Conservation (phyloP, 2,797 vertebrate genomes). For the Parauchenoglanis punctatus region DNA sequence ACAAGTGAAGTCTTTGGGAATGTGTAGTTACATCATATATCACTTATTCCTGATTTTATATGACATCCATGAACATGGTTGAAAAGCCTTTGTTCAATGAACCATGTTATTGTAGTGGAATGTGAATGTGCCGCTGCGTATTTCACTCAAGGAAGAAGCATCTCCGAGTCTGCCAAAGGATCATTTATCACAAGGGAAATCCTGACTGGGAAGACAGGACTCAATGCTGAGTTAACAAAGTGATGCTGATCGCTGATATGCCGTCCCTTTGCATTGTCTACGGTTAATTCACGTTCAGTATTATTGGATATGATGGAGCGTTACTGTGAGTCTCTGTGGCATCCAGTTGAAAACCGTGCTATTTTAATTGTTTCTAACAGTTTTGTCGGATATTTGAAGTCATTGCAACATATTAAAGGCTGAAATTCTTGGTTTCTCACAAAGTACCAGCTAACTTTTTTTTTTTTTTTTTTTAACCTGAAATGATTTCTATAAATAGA, state of each 20-base stretch:
- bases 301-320: not conserved
- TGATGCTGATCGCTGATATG: not conserved
- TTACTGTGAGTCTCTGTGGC: not conserved
- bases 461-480: not conserved
- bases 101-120: constrained; percentile 49
- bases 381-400: not conserved
- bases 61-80: not conserved
- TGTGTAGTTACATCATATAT: not conserved
- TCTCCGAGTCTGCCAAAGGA: constrained; percentile 6
- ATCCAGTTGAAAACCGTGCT: not conserved
- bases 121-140: constrained; percentile 47
- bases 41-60: not conserved
- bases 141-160: constrained; percentile 36
- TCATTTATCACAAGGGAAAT: not conserved
- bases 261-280: not conserved
- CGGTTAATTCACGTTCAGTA: not conserved
- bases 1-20: not conserved
- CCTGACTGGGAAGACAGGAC: not conserved
- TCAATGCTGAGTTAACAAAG: not conserved
- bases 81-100: not conserved
- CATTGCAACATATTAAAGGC: not conserved
- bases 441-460: not conserved
- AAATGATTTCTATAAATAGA: not conserved
- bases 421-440: not conserved
- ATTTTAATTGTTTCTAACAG: not conserved